A percentile compares a stretch with the other conserved stretches of the same genome.
phyloP scores from a whole-genome alignment of 2,888 invertebrate species.

The Didymodactylos carnosus region DNA sequence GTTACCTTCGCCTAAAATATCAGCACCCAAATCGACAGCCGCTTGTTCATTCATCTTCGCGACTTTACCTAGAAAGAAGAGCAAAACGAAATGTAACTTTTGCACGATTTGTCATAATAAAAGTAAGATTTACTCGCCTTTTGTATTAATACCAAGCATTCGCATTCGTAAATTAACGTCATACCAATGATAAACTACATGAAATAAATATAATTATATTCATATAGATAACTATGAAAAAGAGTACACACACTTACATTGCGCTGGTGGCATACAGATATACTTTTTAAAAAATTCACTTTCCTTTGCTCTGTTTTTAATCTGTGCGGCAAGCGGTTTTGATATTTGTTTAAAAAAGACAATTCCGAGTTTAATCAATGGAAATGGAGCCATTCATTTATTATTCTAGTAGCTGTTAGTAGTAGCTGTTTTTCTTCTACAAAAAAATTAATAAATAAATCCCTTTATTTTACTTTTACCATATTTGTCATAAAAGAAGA shows the following conservation, averaged over 20 bases:
- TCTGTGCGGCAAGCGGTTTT: background rate
- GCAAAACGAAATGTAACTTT: too few relatives aligned
- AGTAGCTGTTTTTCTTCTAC: too few relatives aligned
- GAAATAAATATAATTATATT: too few relatives aligned
- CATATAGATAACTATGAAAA: too few relatives aligned
- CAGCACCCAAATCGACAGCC: background rate
- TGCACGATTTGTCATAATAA: too few relatives aligned
- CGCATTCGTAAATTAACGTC: background rate
- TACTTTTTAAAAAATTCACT: background rate
- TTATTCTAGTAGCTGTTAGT: too few relatives aligned
- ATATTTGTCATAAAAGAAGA: too few relatives aligned
- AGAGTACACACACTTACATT: too few relatives aligned
- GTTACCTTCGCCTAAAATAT: background rate
- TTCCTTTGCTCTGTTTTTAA: background rate
- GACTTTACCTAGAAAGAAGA: too few relatives aligned
- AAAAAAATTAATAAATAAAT: too few relatives aligned
- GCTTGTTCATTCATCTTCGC: background rate
- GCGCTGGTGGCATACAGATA: background rate
- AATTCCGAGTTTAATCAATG: background rate
- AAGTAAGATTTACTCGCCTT: too few relatives aligned
- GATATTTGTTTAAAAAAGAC: background rate
- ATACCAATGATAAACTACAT: background rate
- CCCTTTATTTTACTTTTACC: too few relatives aligned
- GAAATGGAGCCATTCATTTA: slow-evolving; percentile 2
- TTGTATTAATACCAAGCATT: background rate